Percentiles rank a stretch among this genome's conserved stretches.
phyloP scores from a whole-genome alignment of 2,888 invertebrate genomes.

The Yponomeuta plumbellus region DNA sequence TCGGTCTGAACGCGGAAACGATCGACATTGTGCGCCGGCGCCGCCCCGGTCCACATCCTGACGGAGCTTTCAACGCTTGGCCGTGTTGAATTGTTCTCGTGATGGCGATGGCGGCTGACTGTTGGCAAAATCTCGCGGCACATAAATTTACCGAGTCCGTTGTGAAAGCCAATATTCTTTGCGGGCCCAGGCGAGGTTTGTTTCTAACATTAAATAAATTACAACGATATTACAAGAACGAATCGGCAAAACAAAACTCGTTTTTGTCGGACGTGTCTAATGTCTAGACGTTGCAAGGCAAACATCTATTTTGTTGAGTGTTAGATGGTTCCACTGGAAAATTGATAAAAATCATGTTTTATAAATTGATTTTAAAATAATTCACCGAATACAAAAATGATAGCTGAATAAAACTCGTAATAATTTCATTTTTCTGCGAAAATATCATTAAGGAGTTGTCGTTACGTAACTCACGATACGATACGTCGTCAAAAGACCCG shows the following conservation, averaged over 20 bases:
- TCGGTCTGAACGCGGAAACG: slow-evolving; percentile 1
- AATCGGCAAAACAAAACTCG: slow-evolving; percentile 66
- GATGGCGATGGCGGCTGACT: slow-evolving; percentile 40
- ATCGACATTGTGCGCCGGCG: slow-evolving; percentile 5
- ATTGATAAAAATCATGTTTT: not conserved
- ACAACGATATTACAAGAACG: slow-evolving; percentile 73
- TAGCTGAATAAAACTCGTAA: not conserved
- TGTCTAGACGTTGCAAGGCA: slow-evolving; percentile 51
- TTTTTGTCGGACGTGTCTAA: slow-evolving; percentile 59
- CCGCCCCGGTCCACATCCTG: not conserved
- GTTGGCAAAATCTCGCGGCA: slow-evolving; percentile 64
- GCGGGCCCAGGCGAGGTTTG: slow-evolving; percentile 64
- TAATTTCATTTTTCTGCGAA: no score
- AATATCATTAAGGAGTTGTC: no score
- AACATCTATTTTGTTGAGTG: slow-evolving; percentile 49
- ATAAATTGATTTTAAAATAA: not conserved
- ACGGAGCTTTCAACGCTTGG: slow-evolving; percentile 13
- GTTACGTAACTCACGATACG: no score
- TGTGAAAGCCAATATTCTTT: slow-evolving; percentile 76
- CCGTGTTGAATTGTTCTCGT: slow-evolving; percentile 46
- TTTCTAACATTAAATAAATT: slow-evolving; percentile 76
- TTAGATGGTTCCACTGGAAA: not conserved
- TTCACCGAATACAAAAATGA: not conserved
- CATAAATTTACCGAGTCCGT: slow-evolving; percentile 72
- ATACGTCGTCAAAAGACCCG: not conserved